These are phyloP conservation scores for Mactromeris polynyma DNA, from an alignment of 2,888 invertebrate species.

Conservation along the genomic window DNA sequence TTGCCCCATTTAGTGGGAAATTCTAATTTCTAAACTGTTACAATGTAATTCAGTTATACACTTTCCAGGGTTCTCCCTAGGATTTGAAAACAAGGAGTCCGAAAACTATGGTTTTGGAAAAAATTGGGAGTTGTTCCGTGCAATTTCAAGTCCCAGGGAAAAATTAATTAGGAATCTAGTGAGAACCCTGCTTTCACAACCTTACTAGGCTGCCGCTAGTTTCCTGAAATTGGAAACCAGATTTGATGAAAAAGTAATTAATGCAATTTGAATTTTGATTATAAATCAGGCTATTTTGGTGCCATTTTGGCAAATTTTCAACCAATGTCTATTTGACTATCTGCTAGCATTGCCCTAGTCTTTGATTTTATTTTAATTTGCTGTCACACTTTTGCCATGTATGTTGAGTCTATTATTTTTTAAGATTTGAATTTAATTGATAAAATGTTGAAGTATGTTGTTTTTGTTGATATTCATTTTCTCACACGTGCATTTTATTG, in stretches of 20 bases:
- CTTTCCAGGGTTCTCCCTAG: neutral
- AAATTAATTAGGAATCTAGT: no score
- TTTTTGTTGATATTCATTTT: neutral
- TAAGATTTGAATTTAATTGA: neutral
- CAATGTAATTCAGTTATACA: neutral
- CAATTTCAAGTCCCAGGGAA: neutral
- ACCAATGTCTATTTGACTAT: no score
- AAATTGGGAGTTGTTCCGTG: neutral
- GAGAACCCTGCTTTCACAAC: no score
- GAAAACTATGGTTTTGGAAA: neutral
- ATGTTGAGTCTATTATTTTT: neutral
- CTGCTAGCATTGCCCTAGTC: no score
- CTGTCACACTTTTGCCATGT: neutral
- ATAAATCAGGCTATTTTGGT: no score
- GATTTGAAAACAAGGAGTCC: neutral
- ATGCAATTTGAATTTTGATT: no score
- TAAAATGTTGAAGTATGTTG: neutral
- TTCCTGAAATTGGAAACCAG: no score
- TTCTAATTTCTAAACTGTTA: neutral
- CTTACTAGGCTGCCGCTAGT: no score
- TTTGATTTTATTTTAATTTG: neutral
- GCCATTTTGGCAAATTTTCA: no score
- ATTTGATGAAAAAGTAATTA: no score
- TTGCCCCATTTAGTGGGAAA: neutral
- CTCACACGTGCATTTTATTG: neutral